phyloP scores from a whole-genome alignment of 2,888 invertebrate genomes.

The Lysandra bellargus region DNA sequence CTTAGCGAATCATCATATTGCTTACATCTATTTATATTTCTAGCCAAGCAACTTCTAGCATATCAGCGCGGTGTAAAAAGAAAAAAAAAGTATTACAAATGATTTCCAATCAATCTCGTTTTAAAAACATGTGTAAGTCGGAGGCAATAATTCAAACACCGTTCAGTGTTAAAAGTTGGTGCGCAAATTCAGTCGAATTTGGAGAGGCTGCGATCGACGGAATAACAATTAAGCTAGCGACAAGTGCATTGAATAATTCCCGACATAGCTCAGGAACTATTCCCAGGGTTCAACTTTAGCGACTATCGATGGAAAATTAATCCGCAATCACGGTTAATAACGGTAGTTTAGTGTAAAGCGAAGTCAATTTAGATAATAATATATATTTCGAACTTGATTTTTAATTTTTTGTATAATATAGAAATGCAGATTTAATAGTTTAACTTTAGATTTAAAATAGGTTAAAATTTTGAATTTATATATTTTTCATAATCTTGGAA shows the following conservation, averaged over 20 bases:
- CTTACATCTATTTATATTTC: too few relatives aligned
- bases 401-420: not conserved
- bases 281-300: conserved; percentile 29
- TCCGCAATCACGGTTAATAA: conserved; percentile 9
- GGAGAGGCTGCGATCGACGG: conserved; percentile 49
- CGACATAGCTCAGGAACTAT: conserved; percentile 34
- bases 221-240: conserved; percentile 46
- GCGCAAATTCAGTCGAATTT: conserved; percentile 53
- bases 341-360: not conserved
- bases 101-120: not conserved
- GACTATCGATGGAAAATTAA: conserved; percentile 17
- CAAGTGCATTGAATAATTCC: conserved; percentile 38
- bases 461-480: too few relatives aligned
- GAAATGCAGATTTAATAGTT: too few relatives aligned
- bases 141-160: not conserved
- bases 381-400: not conserved
- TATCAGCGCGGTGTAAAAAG: too few relatives aligned
- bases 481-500: too few relatives aligned
- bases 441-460: too few relatives aligned
- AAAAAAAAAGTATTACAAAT: too few relatives aligned
- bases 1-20: too few relatives aligned
- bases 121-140: not conserved
- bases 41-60: too few relatives aligned
- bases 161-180: conserved; percentile 58
- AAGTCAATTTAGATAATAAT: not conserved